phyloP scores from a whole-genome alignment of 2,797 vertebrate species.

The Sebastes taczanowskii region DNA sequence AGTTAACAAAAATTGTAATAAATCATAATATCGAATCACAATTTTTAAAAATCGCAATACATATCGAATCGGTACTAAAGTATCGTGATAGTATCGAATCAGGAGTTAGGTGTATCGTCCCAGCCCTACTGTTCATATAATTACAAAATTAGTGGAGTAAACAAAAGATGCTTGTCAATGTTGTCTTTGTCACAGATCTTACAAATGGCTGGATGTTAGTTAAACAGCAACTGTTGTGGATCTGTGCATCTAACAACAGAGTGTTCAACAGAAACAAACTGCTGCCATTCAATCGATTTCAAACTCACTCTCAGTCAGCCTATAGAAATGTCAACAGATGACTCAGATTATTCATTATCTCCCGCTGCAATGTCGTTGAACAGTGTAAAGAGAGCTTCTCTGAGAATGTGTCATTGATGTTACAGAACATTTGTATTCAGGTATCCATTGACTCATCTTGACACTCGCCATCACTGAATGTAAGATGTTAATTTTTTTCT shows the following conservation, averaged over 20 bases:
- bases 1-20: too few species aligned
- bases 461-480: neutral
- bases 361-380: neutral
- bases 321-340: neutral
- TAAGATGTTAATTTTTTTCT: neutral
- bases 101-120: too few species aligned
- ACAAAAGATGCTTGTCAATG: neutral
- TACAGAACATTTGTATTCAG: neutral
- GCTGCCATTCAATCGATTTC: neutral
- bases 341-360: neutral
- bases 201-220: neutral
- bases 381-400: neutral
- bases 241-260: neutral
- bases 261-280: neutral
- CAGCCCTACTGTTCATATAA: neutral
- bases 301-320: neutral
- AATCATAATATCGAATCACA: too few species aligned
- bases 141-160: neutral
- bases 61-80: too few species aligned
- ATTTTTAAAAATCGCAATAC: too few species aligned
- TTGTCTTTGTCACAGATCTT: neutral
- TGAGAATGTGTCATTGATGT: neutral
- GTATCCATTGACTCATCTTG: neutral
- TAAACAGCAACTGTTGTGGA: neutral
- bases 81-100: too few species aligned